Evolutionary conservation across 2,113 vertebrate genomes (phyloP).

Genomic region (Epinephelus fuscoguttatus): DNA sequence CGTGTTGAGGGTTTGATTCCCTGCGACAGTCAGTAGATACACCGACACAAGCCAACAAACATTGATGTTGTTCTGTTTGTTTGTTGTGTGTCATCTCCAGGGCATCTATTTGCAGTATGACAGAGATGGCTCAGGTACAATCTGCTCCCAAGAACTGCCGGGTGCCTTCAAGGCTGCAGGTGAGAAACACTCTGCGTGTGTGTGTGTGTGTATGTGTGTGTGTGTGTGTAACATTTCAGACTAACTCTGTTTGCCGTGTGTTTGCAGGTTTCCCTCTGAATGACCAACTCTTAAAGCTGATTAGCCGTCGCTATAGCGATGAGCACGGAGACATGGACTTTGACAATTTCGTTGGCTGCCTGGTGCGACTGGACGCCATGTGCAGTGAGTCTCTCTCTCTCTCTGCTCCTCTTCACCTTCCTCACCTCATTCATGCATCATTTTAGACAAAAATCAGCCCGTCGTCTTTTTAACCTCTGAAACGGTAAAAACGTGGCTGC

Average conservation of each 20-base stretch:
- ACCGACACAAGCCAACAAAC: background rate
- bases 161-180: constrained; percentile 87
- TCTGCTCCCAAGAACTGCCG: constrained; percentile 83
- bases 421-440: background rate
- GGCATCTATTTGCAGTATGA: constrained; percentile 80
- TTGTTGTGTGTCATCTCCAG: constrained; percentile 49
- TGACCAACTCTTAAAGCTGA: constrained; percentile 84
- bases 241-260: background rate
- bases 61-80: background rate
- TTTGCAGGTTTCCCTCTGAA: constrained; percentile 90
- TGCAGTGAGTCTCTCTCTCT: constrained; percentile 85
- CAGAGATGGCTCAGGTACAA: constrained; percentile 67
- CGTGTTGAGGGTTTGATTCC: background rate
- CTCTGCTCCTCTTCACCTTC: background rate
- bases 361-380: constrained; percentile 96
- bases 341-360: constrained; percentile 92
- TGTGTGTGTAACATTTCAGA: background rate
- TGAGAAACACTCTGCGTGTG: constrained; percentile 47
- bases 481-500: too few relatives aligned
- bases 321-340: constrained; percentile 91
- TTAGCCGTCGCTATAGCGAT: constrained; percentile 87
- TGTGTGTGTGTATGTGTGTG: background rate
- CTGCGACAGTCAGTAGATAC: background rate
- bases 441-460: background rate
- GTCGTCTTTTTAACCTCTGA: too few relatives aligned